These are phyloP conservation scores for Takifugu flavidus DNA, from an alignment of 2,113 vertebrate genomes.

Conservation along the genomic window DNA sequence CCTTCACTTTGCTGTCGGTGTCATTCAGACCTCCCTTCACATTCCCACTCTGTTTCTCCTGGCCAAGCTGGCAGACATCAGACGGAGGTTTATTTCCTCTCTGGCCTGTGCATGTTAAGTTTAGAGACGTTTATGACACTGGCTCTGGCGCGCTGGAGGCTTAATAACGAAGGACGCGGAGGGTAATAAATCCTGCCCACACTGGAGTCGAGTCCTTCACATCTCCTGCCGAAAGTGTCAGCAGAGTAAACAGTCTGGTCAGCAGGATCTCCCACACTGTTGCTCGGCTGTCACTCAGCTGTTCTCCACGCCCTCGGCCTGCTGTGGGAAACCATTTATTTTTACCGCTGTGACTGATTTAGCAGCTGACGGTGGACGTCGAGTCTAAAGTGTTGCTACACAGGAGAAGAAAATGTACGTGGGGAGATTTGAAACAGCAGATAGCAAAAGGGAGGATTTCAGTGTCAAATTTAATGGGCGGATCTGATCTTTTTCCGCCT, in stretches of 20 bases:
- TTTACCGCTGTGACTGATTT: constrained; percentile 58
- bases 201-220: constrained; percentile 55
- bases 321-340: constrained; percentile 58
- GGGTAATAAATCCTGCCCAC: constrained; percentile 67
- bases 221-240: constrained; percentile 62
- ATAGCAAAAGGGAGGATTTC: constrained; percentile 11
- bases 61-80: constrained; percentile 26
- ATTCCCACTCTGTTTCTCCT: background rate
- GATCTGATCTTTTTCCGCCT: background rate
- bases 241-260: constrained; percentile 67
- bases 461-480: constrained; percentile 9
- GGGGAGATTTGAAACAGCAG: constrained; percentile 30
- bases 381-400: constrained; percentile 30
- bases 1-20: background rate
- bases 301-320: constrained; percentile 33
- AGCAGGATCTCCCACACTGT: constrained; percentile 63
- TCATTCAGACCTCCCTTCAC: constrained; percentile 9
- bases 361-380: constrained; percentile 37
- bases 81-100: constrained; percentile 51
- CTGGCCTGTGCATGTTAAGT: constrained; percentile 43
- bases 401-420: constrained; percentile 25
- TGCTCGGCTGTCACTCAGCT: constrained; percentile 64
- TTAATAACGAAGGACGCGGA: constrained; percentile 64
- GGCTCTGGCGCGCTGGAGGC: constrained; percentile 50
- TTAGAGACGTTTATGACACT: constrained; percentile 57